Percentiles rank a stretch among this genome's conserved stretches.
Conservation (phyloP, 1,140 invertebrate genomes). For the Wasmannia auropunctata region DNA sequence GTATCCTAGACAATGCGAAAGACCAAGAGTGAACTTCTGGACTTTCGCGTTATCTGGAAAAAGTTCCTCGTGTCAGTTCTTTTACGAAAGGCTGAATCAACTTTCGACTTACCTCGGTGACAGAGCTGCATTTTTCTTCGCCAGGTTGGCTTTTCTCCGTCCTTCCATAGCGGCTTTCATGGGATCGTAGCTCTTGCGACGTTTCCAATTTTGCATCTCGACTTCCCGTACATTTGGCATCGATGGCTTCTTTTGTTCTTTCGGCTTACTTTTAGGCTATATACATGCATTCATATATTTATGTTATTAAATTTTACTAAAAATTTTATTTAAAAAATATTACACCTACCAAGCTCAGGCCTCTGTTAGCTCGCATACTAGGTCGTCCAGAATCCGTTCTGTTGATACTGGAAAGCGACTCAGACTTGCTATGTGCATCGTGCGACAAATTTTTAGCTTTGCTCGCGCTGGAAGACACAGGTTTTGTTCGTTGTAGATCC, state of each 20-base stretch:
- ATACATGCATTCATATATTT: not conserved
- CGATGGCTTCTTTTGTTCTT: conserved; percentile 85
- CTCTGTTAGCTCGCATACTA: conserved; percentile 86
- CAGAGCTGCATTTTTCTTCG: conserved; percentile 72
- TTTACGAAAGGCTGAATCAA: not conserved
- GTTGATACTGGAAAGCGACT: conserved; percentile 78
- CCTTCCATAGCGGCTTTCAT: conserved; percentile 94
- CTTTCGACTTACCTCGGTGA: conserved; percentile 74
- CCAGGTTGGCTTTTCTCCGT: conserved; percentile 85
- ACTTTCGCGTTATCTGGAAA: conserved; percentile 1
- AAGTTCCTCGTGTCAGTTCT: conserved; percentile 31
- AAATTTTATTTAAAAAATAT: not conserved
- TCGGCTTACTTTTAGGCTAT: conserved; percentile 68
- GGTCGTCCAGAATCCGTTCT: conserved; percentile 88
- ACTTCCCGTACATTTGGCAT: conserved; percentile 89
- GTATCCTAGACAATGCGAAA: conserved; percentile 20
- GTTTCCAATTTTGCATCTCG: conserved; percentile 96
- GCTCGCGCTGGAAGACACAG: conserved; percentile 50
- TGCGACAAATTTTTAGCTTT: conserved; percentile 63
- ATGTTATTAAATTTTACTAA: not conserved
- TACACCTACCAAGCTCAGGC: conserved; percentile 63
- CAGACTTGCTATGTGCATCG: conserved; percentile 67
- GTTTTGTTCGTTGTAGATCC: conserved; percentile 69
- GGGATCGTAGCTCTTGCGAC: conserved; percentile 95
- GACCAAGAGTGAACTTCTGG: not conserved